Conservation (phyloP, 2,888 invertebrate genomes). For the Thyatira batis region DNA sequence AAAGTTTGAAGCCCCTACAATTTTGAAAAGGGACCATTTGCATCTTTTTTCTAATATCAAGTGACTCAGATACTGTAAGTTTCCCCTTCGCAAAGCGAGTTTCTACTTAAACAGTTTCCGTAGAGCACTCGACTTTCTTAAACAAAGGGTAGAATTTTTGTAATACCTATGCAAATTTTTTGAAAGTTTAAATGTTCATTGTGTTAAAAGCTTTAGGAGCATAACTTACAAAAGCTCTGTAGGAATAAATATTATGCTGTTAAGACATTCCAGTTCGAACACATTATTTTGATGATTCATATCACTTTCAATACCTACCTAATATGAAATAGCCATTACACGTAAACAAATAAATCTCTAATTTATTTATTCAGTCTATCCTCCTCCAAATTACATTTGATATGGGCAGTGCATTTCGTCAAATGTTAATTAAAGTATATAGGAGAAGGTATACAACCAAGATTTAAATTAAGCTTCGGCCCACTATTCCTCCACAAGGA, state of each 20-base stretch:
- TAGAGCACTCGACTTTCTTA: neutral
- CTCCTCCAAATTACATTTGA: neutral
- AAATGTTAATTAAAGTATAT: no score
- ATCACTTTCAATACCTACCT: no score
- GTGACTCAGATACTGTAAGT: conserved; percentile 36
- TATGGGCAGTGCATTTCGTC: neutral
- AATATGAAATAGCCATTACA: no score
- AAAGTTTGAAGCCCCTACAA: conserved; percentile 67
- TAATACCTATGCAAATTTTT: neutral
- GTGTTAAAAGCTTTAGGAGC: neutral
- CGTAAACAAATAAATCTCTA: no score
- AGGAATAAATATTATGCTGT: no score
- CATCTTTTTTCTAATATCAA: conserved; percentile 64
- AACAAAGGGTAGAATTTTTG: neutral
- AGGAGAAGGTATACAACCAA: neutral
- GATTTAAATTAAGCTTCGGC: conserved; percentile 1
- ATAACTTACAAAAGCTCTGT: neutral
- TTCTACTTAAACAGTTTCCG: conserved; percentile 16
- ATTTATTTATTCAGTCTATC: neutral
- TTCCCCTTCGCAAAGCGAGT: conserved; percentile 36
- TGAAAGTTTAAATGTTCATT: neutral
- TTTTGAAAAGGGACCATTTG: conserved; percentile 65
- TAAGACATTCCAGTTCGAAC: no score
- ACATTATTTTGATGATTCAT: no score
- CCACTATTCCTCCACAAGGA: conserved; percentile 16